Evolutionary conservation across 1,140 invertebrate species (phyloP).

Genomic region (Cherax quadricarinatus): DNA sequence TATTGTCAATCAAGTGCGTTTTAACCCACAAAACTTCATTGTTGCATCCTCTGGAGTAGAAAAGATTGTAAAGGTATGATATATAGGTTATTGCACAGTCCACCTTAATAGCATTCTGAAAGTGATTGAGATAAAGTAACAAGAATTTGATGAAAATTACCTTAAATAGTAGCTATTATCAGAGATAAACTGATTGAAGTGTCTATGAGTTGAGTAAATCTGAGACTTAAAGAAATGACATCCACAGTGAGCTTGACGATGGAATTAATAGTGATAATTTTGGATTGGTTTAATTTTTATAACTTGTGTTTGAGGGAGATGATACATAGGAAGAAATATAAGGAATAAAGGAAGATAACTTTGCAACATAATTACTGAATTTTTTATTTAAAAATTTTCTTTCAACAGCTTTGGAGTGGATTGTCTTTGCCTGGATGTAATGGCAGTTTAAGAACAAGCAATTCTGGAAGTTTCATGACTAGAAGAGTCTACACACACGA

Average conservation of each 20-base stretch:
- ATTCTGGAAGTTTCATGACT: conserved; percentile 76
- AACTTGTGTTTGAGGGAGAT: too few species aligned
- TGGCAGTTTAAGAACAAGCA: conserved; percentile 78
- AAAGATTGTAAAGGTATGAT: conserved; percentile 91
- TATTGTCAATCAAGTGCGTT: conserved; percentile 97
- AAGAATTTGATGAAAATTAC: not conserved
- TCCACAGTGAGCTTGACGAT: too few species aligned
- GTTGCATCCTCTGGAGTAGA: conserved; percentile 96
- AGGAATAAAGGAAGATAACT: too few species aligned
- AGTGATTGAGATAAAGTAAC: not conserved
- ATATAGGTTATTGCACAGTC: conserved; percentile 66
- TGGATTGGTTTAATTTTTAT: too few species aligned
- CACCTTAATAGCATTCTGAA: not conserved
- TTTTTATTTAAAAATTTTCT: not conserved
- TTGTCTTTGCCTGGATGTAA: conserved; percentile 82
- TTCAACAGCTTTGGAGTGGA: conserved; percentile 86
- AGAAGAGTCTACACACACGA: conserved; percentile 90
- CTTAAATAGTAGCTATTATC: too few species aligned
- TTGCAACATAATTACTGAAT: too few species aligned
- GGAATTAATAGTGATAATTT: too few species aligned
- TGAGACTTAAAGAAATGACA: too few species aligned
- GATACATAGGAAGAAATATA: too few species aligned
- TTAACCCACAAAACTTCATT: conserved; percentile 88
- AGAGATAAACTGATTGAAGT: too few species aligned
- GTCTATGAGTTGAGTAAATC: too few species aligned